phyloP scores from a whole-genome alignment of 2,113 vertebrate species.

The Ahaetulla prasina region DNA sequence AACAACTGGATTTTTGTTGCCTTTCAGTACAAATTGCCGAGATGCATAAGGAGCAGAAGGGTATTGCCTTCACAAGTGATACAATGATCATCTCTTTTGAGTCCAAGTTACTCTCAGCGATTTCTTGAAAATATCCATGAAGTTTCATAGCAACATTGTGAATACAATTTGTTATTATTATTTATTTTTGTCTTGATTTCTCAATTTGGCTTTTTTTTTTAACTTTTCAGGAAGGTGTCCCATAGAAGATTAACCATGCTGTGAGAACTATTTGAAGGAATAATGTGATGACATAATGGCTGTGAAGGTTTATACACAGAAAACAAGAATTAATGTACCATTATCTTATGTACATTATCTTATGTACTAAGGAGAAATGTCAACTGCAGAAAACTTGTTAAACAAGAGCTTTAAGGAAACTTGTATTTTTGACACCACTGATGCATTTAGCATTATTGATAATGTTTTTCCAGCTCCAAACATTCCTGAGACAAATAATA shows the following conservation, averaged over 20 bases:
- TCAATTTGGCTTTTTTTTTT: not conserved
- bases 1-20: not conserved
- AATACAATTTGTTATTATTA: not conserved
- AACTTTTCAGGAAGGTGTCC: not conserved
- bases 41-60: not conserved
- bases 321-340: not conserved
- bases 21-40: not conserved
- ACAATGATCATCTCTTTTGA: not conserved
- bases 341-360: not conserved
- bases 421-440: not conserved
- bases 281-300: not conserved
- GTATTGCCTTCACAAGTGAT: not conserved
- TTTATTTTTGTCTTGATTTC: not conserved
- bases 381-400: not conserved
- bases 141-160: not conserved
- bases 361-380: not conserved
- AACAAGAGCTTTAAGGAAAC: not conserved
- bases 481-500: not conserved
- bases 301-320: not conserved
- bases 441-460: not conserved
- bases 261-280: not conserved
- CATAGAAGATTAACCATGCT: not conserved
- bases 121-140: not conserved
- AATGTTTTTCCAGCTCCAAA: not conserved
- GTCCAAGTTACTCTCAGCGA: not conserved